A percentile compares a stretch with the other conserved stretches of the same genome.
These are phyloP conservation scores for Helicoverpa armigera DNA, from an alignment of 1,140 invertebrate species.

Conservation along the genomic window DNA sequence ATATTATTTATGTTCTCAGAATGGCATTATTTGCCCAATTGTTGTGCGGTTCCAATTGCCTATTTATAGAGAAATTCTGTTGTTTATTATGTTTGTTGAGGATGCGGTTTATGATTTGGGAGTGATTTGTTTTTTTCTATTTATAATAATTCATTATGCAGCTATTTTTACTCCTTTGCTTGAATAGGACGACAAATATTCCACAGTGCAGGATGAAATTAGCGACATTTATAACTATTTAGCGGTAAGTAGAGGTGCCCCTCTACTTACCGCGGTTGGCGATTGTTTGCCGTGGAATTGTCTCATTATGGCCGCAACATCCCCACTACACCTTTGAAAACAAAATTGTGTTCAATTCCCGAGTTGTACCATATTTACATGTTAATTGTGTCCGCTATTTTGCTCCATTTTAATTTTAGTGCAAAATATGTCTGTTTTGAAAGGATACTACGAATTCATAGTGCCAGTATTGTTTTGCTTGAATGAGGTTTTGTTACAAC, in stretches of 20 bases:
- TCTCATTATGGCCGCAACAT: constrained; percentile 6
- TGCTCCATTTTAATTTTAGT: constrained; percentile 35
- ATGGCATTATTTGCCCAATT: background rate
- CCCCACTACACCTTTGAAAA: constrained; percentile 7
- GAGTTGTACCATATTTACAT: constrained; percentile 20
- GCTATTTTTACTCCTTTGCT: background rate
- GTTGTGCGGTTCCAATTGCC: background rate
- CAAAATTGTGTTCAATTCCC: constrained; percentile 34
- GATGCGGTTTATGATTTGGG: background rate
- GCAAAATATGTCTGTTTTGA: constrained; percentile 1
- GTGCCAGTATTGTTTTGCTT: background rate
- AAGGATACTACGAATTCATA: background rate
- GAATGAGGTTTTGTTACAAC: background rate
- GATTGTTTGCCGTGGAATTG: constrained; percentile 9
- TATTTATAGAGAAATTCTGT: too few relatives aligned
- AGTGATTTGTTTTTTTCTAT: constrained; percentile 2
- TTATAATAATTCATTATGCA: background rate
- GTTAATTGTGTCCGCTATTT: constrained; percentile 27
- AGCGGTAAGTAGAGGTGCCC: too few relatives aligned
- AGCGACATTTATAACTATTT: constrained; percentile 13
- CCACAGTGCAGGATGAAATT: constrained; percentile 6
- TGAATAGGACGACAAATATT: background rate
- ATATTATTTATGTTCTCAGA: background rate
- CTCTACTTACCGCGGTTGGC: background rate
- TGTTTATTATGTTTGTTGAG: background rate